These are phyloP conservation scores for Drosophila tanythrix DNA, from an alignment of 2,888 invertebrate genomes.

Conservation along the genomic window DNA sequence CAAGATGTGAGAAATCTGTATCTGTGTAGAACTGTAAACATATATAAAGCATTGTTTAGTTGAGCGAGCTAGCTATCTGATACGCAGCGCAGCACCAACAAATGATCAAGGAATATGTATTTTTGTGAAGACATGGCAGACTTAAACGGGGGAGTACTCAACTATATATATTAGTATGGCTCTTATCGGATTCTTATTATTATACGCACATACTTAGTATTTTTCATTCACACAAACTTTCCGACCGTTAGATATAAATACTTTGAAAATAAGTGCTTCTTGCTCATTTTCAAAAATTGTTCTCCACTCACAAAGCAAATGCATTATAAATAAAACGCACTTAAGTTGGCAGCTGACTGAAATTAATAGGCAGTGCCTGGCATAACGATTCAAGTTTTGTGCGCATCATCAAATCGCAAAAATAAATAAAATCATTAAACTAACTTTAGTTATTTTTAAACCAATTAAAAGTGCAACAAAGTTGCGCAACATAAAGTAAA, in stretches of 20 bases:
- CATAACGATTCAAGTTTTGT: conserved; percentile 22
- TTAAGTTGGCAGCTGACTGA: not conserved
- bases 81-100: not conserved
- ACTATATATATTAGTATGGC: not conserved
- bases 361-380: conserved; percentile 2
- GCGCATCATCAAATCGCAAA: conserved; percentile 32
- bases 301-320: too few species aligned
- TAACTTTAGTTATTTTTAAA: conserved; percentile 51
- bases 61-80: not conserved
- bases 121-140: not conserved
- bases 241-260: not conserved
- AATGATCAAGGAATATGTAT: not conserved
- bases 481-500: conserved; percentile 41
- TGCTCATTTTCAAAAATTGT: not conserved
- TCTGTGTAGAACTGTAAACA: not conserved
- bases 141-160: not conserved
- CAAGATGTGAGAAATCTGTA: conserved; percentile 2
- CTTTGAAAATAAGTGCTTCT: not conserved
- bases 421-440: conserved; percentile 44
- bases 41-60: not conserved
- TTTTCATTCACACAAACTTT: not conserved
- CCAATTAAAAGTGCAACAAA: conserved; percentile 70
- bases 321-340: too few species aligned
- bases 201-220: not conserved
- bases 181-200: too few species aligned